These are phyloP conservation scores for Clarias pachynema DNA, from an alignment of 2,797 vertebrate genomes.

Conservation along the genomic window DNA sequence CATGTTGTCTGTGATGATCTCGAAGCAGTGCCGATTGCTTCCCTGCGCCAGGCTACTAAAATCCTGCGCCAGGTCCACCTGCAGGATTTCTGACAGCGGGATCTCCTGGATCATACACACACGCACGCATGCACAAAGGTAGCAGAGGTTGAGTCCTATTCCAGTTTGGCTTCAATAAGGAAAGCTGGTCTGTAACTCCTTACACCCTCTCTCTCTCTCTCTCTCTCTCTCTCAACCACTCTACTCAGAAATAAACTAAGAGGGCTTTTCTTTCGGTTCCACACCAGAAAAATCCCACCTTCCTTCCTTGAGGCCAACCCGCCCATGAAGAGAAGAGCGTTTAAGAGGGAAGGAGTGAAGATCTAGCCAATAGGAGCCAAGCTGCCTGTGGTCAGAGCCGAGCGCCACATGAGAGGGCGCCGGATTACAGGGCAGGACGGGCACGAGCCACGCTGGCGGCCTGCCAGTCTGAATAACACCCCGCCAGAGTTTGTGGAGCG, in stretches of 20 bases:
- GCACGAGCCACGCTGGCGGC: slow-evolving; percentile 59
- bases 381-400: slow-evolving; percentile 58
- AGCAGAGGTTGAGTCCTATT: not conserved
- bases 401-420: slow-evolving; percentile 47
- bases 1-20: slow-evolving; percentile 97
- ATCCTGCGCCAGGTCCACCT: slow-evolving; percentile 86
- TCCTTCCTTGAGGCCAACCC: slow-evolving; percentile 55
- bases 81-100: slow-evolving; percentile 96
- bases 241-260: slow-evolving; percentile 37
- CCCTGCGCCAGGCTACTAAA: slow-evolving; percentile 86
- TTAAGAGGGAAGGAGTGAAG: slow-evolving; percentile 48
- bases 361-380: slow-evolving; percentile 42
- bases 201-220: not conserved
- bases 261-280: slow-evolving; percentile 37
- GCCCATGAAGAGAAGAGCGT: slow-evolving; percentile 49
- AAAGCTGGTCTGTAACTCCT: not conserved
- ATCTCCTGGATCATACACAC: slow-evolving; percentile 83
- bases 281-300: slow-evolving; percentile 47
- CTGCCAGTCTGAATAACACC: slow-evolving; percentile 49
- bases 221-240: not conserved
- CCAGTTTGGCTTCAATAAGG: not conserved
- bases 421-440: slow-evolving; percentile 62
- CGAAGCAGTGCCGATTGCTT: slow-evolving; percentile 96
- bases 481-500: slow-evolving; percentile 31
- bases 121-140: slow-evolving; percentile 7